These are phyloP conservation scores for Sinonovacula constricta DNA, from an alignment of 1,140 invertebrate genomes.

Conservation along the genomic window DNA sequence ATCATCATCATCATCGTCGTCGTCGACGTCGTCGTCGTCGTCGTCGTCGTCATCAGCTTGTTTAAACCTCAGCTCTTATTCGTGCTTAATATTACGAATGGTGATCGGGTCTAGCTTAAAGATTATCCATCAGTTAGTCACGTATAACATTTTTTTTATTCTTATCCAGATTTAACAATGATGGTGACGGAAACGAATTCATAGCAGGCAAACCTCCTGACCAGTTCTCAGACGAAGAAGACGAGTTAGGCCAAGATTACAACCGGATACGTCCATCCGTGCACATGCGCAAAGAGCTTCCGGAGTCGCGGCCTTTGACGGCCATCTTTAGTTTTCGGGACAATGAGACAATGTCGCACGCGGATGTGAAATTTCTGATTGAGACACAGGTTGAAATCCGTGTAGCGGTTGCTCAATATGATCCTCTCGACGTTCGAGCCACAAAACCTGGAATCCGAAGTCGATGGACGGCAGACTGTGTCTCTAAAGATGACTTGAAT, in stretches of 20 bases:
- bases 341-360: constrained; percentile 37
- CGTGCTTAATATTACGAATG: too few relatives aligned
- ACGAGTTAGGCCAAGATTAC: neutral
- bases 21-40: too few relatives aligned
- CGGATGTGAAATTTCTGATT: constrained; percentile 40
- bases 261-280: constrained; percentile 27
- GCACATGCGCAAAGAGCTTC: constrained; percentile 36
- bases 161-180: too few relatives aligned
- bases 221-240: neutral
- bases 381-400: constrained; percentile 38
- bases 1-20: too few relatives aligned
- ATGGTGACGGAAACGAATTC: neutral
- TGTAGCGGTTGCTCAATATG: constrained; percentile 26
- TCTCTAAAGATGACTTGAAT: constrained; percentile 7
- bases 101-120: too few relatives aligned
- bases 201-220: neutral
- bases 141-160: too few relatives aligned
- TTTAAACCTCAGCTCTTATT: too few relatives aligned
- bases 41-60: too few relatives aligned
- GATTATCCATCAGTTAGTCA: too few relatives aligned
- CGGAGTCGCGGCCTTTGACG: constrained; percentile 12
- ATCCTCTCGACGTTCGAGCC: constrained; percentile 30
- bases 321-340: constrained; percentile 51
- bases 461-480: constrained; percentile 42
- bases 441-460: constrained; percentile 7